Base-by-base conservation (phyloP, 2,888 invertebrate genomes). In the Phortica okadai region DNA sequence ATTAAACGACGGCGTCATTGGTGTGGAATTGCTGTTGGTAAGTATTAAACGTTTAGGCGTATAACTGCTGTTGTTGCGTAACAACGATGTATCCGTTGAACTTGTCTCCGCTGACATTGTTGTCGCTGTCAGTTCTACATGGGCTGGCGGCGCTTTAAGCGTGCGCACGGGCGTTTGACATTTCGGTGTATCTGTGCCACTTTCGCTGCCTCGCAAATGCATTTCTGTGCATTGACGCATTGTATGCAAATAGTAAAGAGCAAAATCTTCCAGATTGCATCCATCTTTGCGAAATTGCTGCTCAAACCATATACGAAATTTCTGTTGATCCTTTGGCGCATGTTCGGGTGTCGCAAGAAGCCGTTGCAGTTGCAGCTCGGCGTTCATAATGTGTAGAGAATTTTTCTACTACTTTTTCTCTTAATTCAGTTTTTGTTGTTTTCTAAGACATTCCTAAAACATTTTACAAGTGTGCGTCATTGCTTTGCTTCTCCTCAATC, bases 231-330 rank as follows among this genome's bases (percentile, higher is more conserved):
- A 93, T 81, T 90, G 92, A 70, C 93, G 91, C 79, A 94, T 84
- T 85, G 92, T 93, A 41, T 93, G 92, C 78, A 94, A 87, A 87
- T 93, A 94, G 87, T 92, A 93, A n/a, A 93, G 90, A 50, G 93
- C 93, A 88, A 94, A 94, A 80, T 94, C 94, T 74, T 92, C 91
- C 58, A 91, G 72, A 33, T 84, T 83, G 74, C 88, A 89, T 11
- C 64, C 64, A 58, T 14, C n/a, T 11, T 58, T 76, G 6, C 73
- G 41, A 79, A 91, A 79, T 80, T 81, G 76, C 45, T 79, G 80
- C 5, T 82, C 72, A 66, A 86, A 83, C 87, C 87, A 87, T 62
- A 78, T 70, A 11, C 79, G 75, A 62, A 90, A 87, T 72, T 76
- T 81, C 14, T 73, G 33, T 1, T 76, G 67, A 62, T 81, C 44